Evolutionary conservation across 2,113 vertebrate genomes (phyloP).

Genomic region (Rhizomys pruinosus): DNA sequence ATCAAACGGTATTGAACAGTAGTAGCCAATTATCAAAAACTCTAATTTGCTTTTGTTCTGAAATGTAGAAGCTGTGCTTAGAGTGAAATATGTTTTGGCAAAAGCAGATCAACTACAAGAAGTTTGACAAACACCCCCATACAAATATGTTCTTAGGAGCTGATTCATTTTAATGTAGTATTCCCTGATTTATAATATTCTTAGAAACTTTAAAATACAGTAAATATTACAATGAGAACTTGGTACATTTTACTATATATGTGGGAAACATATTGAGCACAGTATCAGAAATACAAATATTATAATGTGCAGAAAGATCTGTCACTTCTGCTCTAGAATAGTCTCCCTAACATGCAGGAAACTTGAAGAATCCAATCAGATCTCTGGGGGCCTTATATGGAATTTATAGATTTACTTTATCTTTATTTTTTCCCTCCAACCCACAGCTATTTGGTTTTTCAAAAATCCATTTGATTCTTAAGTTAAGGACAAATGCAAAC

Average conservation of each 20-base stretch:
- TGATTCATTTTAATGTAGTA: neutral
- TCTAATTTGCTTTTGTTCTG: neutral
- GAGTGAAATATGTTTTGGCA: neutral
- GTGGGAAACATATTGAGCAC: neutral
- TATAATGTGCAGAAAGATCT: neutral
- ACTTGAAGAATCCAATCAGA: conserved; percentile 23
- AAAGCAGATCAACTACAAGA: neutral
- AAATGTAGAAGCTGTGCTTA: neutral
- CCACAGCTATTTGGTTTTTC: conserved; percentile 21
- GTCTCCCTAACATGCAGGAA: conserved; percentile 18
- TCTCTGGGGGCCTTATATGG: neutral
- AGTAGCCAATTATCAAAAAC: conserved; percentile 14
- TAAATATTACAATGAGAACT: neutral
- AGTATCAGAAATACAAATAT: conserved; percentile 41
- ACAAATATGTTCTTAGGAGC: neutral
- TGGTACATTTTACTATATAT: conserved; percentile 42
- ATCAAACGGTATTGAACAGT: conserved; percentile 22
- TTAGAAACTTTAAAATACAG: conserved; percentile 16
- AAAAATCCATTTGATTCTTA: conserved; percentile 60
- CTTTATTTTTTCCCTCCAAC: conserved; percentile 17
- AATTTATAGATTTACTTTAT: conserved; percentile 29
- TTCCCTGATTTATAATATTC: neutral
- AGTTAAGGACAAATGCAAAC: conserved; percentile 55
- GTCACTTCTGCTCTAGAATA: neutral
- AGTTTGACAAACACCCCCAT: neutral